Evolutionary conservation across 2,888 invertebrate species (phyloP), one percentile per base, ranked within the genome.

Genomic region (Nomada fucata): DNA sequence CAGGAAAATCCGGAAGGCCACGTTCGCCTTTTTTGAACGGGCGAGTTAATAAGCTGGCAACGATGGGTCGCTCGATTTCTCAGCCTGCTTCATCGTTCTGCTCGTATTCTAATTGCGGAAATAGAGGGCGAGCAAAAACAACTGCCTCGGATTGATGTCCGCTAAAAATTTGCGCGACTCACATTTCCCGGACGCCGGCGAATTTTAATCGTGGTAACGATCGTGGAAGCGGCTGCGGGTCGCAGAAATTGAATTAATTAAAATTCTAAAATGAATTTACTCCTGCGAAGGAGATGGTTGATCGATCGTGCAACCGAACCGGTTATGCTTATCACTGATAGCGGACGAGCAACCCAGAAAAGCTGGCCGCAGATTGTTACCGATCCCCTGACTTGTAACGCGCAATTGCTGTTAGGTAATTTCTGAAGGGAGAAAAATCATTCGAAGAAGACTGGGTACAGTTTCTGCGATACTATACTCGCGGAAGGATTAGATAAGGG

Each of bases 321-420:
- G 77, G 78, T 78, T 78, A 76, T 55, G 67, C 53, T 76, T 78
- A 63, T 78, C 67, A 15, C n/a, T 44, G 77, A 61, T 68, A 68
- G 42, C 26, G 59, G 61, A 68, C 61, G 76, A 53, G 68, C n/a
- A 61, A 36, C 10, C 57, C 2, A n/a, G 59, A 61, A 57, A 69
- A 29, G 50, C 47, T 20, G 36, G 23, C 18, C 50, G n/a, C 26
- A 26, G 15, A 64, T 76, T 7, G 57, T 42, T 26, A 13, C 15
- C 26, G 18, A 76, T 76, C 50, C 64, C 55, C 60, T 42, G 47
- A 67, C 26, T 57, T 26, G 4, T n/a, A n/a, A 26, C 42, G 67
- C 23, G 44, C 44, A 20, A 64, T 77, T 10, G 42, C 36, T 36
- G 36, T 11, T 18, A 55, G 53, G 10, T 23, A 13, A 15, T 26